These are phyloP conservation scores for Hemitrygon akajei DNA, from an alignment of 2,797 vertebrate species.

Conservation along the genomic window DNA sequence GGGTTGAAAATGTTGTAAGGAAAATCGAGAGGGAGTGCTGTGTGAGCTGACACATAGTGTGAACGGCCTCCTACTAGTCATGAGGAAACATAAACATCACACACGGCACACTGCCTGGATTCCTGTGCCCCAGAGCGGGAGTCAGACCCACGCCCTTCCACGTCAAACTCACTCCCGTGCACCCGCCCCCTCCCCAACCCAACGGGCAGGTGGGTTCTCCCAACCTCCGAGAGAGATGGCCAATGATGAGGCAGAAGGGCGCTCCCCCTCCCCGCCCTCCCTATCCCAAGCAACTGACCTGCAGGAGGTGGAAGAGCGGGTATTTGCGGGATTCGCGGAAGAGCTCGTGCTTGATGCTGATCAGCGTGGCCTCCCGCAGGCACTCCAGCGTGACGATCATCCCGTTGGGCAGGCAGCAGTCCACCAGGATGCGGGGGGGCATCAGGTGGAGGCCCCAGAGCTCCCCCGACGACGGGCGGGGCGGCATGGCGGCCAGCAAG, in stretches of 20 bases:
- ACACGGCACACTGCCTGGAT: too few relatives aligned
- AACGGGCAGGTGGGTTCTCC: too few relatives aligned
- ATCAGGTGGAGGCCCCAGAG: slow-evolving; percentile 70
- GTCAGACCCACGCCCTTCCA: not conserved
- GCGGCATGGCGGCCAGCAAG: slow-evolving; percentile 46
- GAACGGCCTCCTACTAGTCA: too few relatives aligned
- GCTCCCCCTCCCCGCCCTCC: too few relatives aligned
- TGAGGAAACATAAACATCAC: too few relatives aligned
- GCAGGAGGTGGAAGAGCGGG: slow-evolving; percentile 49
- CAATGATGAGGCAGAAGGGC: too few relatives aligned
- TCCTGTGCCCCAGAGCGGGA: not conserved
- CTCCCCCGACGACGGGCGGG: slow-evolving; percentile 64
- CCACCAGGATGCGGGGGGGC: slow-evolving; percentile 68
- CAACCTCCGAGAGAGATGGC: too few relatives aligned
- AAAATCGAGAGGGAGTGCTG: too few relatives aligned
- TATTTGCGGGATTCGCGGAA: slow-evolving; percentile 66
- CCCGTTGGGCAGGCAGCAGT: slow-evolving; percentile 67
- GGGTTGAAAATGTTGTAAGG: too few relatives aligned
- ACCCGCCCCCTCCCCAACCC: too few relatives aligned
- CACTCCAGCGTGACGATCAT: slow-evolving; percentile 69
- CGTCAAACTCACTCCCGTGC: not conserved
- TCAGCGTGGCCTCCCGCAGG: slow-evolving; percentile 63
- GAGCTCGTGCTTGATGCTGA: slow-evolving; percentile 66
- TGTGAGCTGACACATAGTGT: too few relatives aligned
- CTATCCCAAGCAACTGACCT: too few relatives aligned